Evolutionary conservation across 1,140 invertebrate species (phyloP).

Genomic region (Maconellicoccus hirsutus): DNA sequence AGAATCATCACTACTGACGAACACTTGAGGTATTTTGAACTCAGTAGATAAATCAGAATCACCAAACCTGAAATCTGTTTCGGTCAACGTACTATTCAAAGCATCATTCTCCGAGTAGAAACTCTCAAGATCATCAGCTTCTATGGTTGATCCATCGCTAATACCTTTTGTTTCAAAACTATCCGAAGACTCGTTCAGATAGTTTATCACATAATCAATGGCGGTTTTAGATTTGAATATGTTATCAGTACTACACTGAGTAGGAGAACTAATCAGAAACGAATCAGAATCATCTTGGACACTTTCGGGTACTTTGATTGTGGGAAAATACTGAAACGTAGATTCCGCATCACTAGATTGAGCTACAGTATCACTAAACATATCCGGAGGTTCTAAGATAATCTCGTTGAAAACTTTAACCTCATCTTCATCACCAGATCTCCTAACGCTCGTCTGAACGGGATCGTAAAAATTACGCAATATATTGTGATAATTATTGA

Average conservation of each 20-base stretch:
- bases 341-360: neutral
- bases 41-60: neutral
- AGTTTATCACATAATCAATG: neutral
- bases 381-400: slow-evolving; percentile 6
- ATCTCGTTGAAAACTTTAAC: neutral
- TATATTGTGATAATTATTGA: slow-evolving; percentile 17
- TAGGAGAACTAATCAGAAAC: neutral
- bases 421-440: neutral
- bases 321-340: neutral
- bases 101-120: neutral
- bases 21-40: neutral
- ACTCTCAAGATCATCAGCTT: neutral
- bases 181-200: neutral
- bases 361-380: neutral
- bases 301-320: neutral
- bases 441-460: neutral
- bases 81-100: slow-evolving; percentile 3
- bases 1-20: neutral
- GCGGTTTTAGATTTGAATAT: neutral
- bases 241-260: neutral
- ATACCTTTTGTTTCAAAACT: neutral
- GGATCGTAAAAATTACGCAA: neutral
- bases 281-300: neutral
- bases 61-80: neutral
- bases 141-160: neutral